Percentiles rank a stretch among this genome's conserved stretches.
These are phyloP conservation scores for Argentina silus DNA, from an alignment of 2,797 vertebrate genomes.

Conservation along the genomic window DNA sequence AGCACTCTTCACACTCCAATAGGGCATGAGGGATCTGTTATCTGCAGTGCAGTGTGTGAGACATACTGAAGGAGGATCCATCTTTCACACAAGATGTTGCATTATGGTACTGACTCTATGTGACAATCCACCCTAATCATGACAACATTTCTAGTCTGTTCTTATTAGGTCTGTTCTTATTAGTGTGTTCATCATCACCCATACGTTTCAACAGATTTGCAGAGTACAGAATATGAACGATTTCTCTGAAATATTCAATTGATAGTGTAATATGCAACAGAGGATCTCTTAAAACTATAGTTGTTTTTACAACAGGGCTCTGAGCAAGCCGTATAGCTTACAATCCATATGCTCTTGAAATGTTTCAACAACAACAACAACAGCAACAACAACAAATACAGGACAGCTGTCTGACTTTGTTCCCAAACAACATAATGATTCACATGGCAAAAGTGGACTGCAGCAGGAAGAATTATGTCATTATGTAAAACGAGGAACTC, in stretches of 20 bases:
- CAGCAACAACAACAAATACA: background rate
- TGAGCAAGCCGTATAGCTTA: too few relatives aligned
- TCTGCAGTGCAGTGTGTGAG: background rate
- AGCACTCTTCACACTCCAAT: background rate
- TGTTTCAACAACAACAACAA: too few relatives aligned
- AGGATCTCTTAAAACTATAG: too few relatives aligned
- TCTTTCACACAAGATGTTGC: background rate
- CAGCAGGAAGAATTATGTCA: conserved; percentile 49
- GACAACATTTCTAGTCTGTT: background rate
- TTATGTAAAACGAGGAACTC: conserved; percentile 57
- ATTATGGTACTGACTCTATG: background rate
- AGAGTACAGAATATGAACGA: too few relatives aligned
- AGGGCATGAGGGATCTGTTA: background rate
- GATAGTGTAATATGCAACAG: too few relatives aligned
- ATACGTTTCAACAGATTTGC: too few relatives aligned
- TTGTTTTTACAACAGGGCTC: too few relatives aligned
- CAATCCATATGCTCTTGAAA: too few relatives aligned
- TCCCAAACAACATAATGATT: conserved; percentile 29
- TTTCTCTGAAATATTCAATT: too few relatives aligned
- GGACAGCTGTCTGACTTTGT: conserved; percentile 1
- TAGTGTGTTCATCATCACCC: too few relatives aligned
- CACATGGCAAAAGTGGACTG: conserved; percentile 29
- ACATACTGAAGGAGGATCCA: background rate
- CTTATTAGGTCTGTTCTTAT: background rate
- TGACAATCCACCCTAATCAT: background rate